These are phyloP conservation scores for Leptinotarsa rubiginosa DNA, from an alignment of 2,888 invertebrate genomes.

Conservation along the genomic window DNA sequence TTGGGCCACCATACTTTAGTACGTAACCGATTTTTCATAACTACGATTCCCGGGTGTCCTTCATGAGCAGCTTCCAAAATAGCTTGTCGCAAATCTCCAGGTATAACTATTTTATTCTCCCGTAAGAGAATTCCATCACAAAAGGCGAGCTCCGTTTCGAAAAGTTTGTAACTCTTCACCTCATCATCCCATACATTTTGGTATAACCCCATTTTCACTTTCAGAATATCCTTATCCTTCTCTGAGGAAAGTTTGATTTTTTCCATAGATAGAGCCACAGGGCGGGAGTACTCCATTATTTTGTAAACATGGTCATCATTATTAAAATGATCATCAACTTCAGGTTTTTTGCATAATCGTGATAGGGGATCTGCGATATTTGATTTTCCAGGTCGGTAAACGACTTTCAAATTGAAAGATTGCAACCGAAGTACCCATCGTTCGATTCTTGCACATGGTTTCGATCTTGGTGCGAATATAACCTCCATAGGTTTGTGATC, in stretches of 20 bases:
- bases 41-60: too few species aligned
- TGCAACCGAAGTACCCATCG: slow-evolving; percentile 31
- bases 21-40: too few species aligned
- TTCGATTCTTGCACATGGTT: slow-evolving; percentile 45
- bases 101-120: too few species aligned
- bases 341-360: background rate
- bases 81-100: too few species aligned
- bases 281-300: slow-evolving; percentile 7
- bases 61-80: too few species aligned
- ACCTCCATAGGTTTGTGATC: too few species aligned
- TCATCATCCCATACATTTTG: background rate
- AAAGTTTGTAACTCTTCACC: background rate
- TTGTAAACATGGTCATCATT: slow-evolving; percentile 2
- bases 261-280: background rate
- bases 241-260: background rate
- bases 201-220: background rate
- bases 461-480: too few species aligned
- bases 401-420: slow-evolving; percentile 24
- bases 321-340: background rate
- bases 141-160: too few species aligned
- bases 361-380: too few species aligned
- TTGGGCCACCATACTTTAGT: too few species aligned
- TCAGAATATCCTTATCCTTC: too few species aligned
- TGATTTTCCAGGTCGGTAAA: background rate
- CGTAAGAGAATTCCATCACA: too few species aligned